Conservation (phyloP, 1,140 invertebrate species). For the Drosophila miranda region DNA sequence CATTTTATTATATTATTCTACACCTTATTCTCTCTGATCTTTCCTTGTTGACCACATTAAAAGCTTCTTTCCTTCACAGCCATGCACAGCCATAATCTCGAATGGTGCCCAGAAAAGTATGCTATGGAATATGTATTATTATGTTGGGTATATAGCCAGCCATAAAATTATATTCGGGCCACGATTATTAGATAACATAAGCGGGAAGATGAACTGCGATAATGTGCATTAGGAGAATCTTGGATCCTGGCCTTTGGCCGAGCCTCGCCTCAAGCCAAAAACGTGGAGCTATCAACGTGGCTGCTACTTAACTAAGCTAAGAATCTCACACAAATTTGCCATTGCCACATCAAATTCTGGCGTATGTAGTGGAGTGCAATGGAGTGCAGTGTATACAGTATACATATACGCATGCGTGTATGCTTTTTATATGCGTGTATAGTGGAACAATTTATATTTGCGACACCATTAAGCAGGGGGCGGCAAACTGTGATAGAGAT, state of each 20-base stretch:
- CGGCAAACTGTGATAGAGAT: slow-evolving; percentile 44
- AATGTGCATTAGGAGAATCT: slow-evolving; percentile 32
- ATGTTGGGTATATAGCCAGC: slow-evolving; percentile 34
- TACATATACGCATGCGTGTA: neutral
- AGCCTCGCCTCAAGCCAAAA: slow-evolving; percentile 10
- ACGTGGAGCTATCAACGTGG: slow-evolving; percentile 15
- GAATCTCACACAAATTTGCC: slow-evolving; percentile 67
- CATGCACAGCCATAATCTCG: slow-evolving; percentile 21
- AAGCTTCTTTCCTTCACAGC: no score
- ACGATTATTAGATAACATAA: slow-evolving; percentile 71
- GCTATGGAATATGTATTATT: slow-evolving; percentile 61
- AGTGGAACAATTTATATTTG: slow-evolving; percentile 68
- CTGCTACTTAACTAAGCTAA: slow-evolving; percentile 68
- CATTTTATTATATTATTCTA: no score
- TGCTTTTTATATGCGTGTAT: slow-evolving; percentile 15
- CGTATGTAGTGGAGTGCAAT: slow-evolving; percentile 45
- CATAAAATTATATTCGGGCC: slow-evolving; percentile 50
- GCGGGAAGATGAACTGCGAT: slow-evolving; percentile 37
- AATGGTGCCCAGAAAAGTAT: slow-evolving; percentile 16
- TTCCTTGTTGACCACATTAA: no score
- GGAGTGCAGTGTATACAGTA: slow-evolving; percentile 39
- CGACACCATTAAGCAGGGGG: slow-evolving; percentile 67
- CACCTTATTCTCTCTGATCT: no score
- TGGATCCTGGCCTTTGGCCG: neutral
- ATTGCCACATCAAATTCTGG: slow-evolving; percentile 30